Percentiles rank a stretch among this genome's conserved stretches.
Conservation (phyloP, 2,797 vertebrate species). For the Pseudochirops cupreus region DNA sequence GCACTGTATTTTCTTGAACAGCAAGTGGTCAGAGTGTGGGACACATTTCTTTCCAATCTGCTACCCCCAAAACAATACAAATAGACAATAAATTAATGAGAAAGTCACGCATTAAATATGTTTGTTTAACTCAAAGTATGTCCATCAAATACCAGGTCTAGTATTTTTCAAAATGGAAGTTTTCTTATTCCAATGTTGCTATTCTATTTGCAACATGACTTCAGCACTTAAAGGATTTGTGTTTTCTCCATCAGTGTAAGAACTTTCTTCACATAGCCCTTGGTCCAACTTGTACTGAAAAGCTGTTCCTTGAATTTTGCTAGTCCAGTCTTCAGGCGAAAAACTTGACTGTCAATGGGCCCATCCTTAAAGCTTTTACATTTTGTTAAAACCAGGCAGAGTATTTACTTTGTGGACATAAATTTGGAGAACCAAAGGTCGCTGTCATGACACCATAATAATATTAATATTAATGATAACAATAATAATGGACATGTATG, state of each 20-base stretch:
- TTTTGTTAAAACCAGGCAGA: neutral
- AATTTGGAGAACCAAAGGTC: neutral
- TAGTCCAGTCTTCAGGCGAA: neutral
- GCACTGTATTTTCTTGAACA: neutral
- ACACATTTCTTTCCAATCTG: neutral
- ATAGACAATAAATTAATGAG: neutral
- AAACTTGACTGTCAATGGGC: neutral
- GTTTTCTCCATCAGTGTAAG: neutral
- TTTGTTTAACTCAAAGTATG: neutral
- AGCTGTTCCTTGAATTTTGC: neutral
- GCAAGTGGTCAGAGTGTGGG: neutral
- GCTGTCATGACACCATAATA: neutral
- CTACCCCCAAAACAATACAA: neutral
- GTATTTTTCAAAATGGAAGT: neutral
- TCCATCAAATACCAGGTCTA: neutral
- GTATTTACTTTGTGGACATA: neutral
- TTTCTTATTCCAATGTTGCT: neutral
- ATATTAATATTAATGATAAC: neutral
- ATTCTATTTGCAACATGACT: neutral
- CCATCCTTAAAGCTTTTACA: neutral
- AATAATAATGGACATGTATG: neutral
- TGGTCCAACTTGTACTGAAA: neutral
- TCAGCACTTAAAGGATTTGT: neutral
- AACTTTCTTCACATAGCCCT: neutral
- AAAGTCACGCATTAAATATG: neutral